Percentiles rank a stretch among this genome's conserved stretches.
Evolutionary conservation across 1,140 invertebrate genomes (phyloP).

Genomic region (Carposina sasakii): DNA sequence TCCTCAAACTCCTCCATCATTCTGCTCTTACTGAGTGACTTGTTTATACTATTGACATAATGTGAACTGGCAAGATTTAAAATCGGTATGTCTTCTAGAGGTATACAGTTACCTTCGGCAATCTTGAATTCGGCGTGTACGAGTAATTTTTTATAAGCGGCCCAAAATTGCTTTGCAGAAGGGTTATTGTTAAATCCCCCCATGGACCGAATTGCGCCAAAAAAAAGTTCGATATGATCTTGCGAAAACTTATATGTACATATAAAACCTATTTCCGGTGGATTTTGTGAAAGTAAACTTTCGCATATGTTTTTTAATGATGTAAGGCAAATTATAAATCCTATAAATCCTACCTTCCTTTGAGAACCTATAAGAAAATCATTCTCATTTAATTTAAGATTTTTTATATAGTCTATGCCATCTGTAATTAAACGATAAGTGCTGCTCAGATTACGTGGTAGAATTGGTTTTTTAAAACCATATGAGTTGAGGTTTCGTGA

Average conservation of each 20-base stretch:
- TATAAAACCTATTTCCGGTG: background rate
- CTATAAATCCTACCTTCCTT: constrained; percentile 9
- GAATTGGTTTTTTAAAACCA: constrained; percentile 12
- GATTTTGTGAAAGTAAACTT: background rate
- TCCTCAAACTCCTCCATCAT: too few species aligned
- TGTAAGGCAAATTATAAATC: constrained; percentile 10
- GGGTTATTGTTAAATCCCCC: background rate
- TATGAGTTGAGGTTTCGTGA: constrained; percentile 19
- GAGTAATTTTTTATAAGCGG: background rate
- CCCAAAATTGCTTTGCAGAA: background rate
- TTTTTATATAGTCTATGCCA: background rate
- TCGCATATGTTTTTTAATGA: too few species aligned
- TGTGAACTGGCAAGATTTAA: too few species aligned
- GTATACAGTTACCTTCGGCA: background rate
- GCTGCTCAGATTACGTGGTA: background rate
- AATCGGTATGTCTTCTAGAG: background rate
- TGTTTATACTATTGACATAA: too few species aligned
- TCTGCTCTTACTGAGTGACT: too few species aligned
- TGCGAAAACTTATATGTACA: background rate
- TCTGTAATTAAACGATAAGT: constrained; percentile 6
- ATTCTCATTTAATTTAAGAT: constrained; percentile 1
- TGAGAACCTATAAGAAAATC: constrained; percentile 3
- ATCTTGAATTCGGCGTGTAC: background rate
- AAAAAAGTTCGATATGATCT: constrained; percentile 2
- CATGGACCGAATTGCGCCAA: background rate